Evolutionary conservation across 2,113 vertebrate genomes (phyloP), one percentile per base, ranked within the genome.

Genomic region (Antigone vipio): DNA sequence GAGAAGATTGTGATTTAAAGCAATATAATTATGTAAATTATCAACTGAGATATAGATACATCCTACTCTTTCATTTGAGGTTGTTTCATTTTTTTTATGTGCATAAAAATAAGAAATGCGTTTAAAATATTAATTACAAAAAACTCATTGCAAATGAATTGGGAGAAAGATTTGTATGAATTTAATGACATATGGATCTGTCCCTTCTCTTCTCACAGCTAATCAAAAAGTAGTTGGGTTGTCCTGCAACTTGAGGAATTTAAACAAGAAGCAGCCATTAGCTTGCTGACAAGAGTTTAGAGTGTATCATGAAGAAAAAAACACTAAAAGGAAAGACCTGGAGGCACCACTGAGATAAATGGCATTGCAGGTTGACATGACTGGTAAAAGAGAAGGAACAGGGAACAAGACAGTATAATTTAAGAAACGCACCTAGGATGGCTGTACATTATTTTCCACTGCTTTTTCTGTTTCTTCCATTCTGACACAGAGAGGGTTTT

Each of bases 1-100:
- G 42, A 62, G 38, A 84, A 75, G 44, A 22, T 71, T 78, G 47
- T 67, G 76, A 79, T 81, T 78, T 67, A 72, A 85, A 95, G 52
- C 21, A 77, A 81, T 85, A 40, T 85, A 84, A 91, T 87, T 92
- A 87, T 82, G 85, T 42, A 81, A 91, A 89, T 87, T 71, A 78
- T 66, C 32, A 49, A 45, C 30, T 60, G 21, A 77, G 42, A 66
- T 66, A 50, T 50, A 67, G 15, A 84, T 50, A 30, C 14, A 53
- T 75, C 20, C n/a, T 91, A 27, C 50, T 74, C 8, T 50, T 75
- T 85, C 34, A 44, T 76, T 89, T 89, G 49, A 81, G 7, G 19
- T 71, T 75, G 19, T 55, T 85, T 77, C 34, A 23, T 60, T 73
- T 97, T 88, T 88, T 30, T 58, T 72, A 23, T 29, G 27, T 34